Conservation (phyloP, 1,140 invertebrate genomes). For the Ceratosolen solmsi region DNA sequence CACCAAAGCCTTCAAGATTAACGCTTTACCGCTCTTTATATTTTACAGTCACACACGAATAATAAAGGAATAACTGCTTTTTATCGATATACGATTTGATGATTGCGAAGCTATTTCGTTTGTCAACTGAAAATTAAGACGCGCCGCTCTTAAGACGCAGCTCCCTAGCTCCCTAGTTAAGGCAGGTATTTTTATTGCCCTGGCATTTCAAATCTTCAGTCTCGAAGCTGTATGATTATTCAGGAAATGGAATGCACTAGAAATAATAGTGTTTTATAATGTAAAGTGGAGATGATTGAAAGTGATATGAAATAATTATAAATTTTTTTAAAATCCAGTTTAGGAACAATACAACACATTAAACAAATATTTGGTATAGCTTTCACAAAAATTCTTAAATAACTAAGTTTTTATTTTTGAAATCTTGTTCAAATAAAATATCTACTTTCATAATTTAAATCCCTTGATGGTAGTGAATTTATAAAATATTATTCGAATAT, state of each 20-base stretch:
- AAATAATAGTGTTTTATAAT: slow-evolving; percentile 2
- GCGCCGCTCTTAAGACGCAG: too few relatives aligned
- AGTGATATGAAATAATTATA: not conserved
- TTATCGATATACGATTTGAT: slow-evolving; percentile 48
- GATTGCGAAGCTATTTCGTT: slow-evolving; percentile 42
- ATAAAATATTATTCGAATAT: too few relatives aligned
- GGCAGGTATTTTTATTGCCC: slow-evolving; percentile 20
- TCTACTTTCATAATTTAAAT: too few relatives aligned
- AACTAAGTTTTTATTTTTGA: too few relatives aligned
- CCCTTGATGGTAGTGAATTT: too few relatives aligned
- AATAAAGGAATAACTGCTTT: slow-evolving; percentile 50
- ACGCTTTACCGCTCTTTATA: slow-evolving; percentile 71
- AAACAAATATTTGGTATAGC: too few relatives aligned
- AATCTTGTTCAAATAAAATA: too few relatives aligned
- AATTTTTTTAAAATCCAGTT: too few relatives aligned
- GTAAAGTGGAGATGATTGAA: not conserved
- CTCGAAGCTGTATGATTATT: not conserved
- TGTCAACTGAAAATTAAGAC: slow-evolving; percentile 45
- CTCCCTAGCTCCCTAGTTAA: not conserved
- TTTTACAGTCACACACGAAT: slow-evolving; percentile 60
- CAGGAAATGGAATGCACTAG: slow-evolving; percentile 8
- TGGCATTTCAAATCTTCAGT: not conserved
- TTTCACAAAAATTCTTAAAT: too few relatives aligned
- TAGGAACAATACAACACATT: too few relatives aligned
- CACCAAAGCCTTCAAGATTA: slow-evolving; percentile 66